Evolutionary conservation across 1,140 invertebrate species (phyloP), one percentile per base, ranked within the genome.

Genomic region (Macrobrachium nipponense): DNA sequence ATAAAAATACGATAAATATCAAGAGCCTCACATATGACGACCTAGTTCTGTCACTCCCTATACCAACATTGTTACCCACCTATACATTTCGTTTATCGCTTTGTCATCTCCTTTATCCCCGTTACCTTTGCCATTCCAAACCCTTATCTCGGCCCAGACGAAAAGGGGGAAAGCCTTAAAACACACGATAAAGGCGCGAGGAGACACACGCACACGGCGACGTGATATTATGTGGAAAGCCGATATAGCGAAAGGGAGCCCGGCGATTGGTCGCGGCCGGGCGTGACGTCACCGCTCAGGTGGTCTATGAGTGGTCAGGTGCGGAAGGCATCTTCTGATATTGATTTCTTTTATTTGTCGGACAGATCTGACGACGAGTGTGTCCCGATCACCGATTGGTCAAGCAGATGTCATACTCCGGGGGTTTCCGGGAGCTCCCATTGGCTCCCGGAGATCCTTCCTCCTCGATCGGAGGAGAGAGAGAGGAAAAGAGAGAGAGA

Each of bases 331-430:
- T 83, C 82, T 76, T 64, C 68, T 73, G 44, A 76, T 83, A 83
- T 83, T 83, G 82, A 83, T 83, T 83, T 83, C 82, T 83, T 83
- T 83, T 83, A 83, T 83, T 83, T 51, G 73, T 10, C 60, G 59
- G 72, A 66, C 60, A 72, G 43, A 76, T 73, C 81, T 75, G 81
- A 83, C 73, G 82, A 83, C 72, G 58, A 64, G 60, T 64, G 72
- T 66, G 73, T n/a, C 62, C 61, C 60, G 59, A 64, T 64, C 68
- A 23, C 82, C 64, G 72, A 83, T 83, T 83, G 82, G 82, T 66
- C 60, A 64, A 58, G 60, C 61, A 51, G 20, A 66, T 83, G 43
- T 75, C 81, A 82, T 60, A 43, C 36, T 58, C 14, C 3, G 60
- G 81, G 59, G 12, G 58, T 17, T 36, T n/a, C 14, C 20, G 36